Percentiles rank a stretch among this genome's conserved stretches.
phyloP scores from a whole-genome alignment of 1,140 invertebrate species.

The Himalopsyche phryganea region DNA sequence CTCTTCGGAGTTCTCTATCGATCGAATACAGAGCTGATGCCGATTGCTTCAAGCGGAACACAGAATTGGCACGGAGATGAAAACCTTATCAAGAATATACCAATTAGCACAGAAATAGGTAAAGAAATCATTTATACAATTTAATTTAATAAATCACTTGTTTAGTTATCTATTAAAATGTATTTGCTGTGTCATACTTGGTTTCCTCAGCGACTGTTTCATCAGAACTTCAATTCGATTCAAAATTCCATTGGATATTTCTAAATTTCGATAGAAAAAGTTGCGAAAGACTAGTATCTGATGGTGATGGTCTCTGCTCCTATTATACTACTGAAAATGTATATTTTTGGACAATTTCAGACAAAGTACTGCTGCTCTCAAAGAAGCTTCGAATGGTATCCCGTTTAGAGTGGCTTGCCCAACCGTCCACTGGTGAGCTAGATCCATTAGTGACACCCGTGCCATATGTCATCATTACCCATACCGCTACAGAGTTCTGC shows the following conservation, averaged over 20 bases:
- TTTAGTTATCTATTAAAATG: too few relatives aligned
- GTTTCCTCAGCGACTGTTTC: too few relatives aligned
- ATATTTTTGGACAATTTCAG: too few relatives aligned
- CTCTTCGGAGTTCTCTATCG: conserved; percentile 4
- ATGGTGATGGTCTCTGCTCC: too few relatives aligned
- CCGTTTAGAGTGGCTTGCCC: conserved; percentile 58
- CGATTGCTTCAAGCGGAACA: neutral
- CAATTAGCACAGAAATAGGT: conserved; percentile 29
- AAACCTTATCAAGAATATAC: conserved; percentile 20
- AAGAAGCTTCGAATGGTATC: conserved; percentile 43
- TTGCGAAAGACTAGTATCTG: too few relatives aligned
- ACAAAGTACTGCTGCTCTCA: conserved; percentile 39
- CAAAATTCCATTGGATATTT: too few relatives aligned
- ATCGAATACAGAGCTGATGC: neutral
- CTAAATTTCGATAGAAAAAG: too few relatives aligned
- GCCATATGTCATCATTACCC: conserved; percentile 53
- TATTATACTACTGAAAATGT: too few relatives aligned
- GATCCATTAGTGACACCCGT: conserved; percentile 46
- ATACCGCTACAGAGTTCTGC: conserved; percentile 53
- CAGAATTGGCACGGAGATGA: conserved; percentile 7
- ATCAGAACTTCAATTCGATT: too few relatives aligned
- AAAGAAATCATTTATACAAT: too few relatives aligned
- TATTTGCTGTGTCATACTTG: too few relatives aligned
- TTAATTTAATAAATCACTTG: too few relatives aligned
- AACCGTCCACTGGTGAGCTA: conserved; percentile 48